A percentile compares a stretch with the other conserved stretches of the same genome.
phyloP scores from a whole-genome alignment of 2,797 vertebrate species.

The Coccyzus lansbergi region DNA sequence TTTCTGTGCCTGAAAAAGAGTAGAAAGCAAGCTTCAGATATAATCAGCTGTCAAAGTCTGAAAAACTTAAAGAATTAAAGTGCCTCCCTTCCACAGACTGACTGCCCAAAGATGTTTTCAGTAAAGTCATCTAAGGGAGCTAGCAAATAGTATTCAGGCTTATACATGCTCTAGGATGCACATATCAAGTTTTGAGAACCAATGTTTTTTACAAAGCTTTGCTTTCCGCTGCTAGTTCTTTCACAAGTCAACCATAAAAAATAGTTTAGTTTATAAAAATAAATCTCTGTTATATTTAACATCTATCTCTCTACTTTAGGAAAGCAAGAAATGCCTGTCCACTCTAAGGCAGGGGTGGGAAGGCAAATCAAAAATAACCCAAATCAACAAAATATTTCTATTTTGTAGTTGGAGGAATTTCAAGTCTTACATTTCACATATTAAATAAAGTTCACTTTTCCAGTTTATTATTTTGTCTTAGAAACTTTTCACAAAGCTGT shows the following conservation, averaged over 20 bases:
- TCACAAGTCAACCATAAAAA: background rate
- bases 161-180: background rate
- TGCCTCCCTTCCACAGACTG: background rate
- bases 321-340: background rate
- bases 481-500: background rate
- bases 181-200: background rate
- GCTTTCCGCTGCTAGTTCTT: background rate
- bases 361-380: background rate
- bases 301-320: background rate
- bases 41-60: background rate
- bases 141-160: background rate
- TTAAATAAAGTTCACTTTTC: background rate
- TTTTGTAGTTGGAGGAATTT: background rate
- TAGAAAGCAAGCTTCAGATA: background rate
- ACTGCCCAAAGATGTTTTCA: background rate
- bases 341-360: background rate
- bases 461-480: background rate
- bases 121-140: background rate
- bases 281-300: background rate
- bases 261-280: background rate
- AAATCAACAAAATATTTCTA: background rate
- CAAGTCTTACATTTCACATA: background rate
- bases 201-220: background rate
- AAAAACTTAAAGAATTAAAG: background rate
- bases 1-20: constrained; percentile 88